phyloP scores from a whole-genome alignment of 1,140 invertebrate species.

The Eciton burchellii region DNA sequence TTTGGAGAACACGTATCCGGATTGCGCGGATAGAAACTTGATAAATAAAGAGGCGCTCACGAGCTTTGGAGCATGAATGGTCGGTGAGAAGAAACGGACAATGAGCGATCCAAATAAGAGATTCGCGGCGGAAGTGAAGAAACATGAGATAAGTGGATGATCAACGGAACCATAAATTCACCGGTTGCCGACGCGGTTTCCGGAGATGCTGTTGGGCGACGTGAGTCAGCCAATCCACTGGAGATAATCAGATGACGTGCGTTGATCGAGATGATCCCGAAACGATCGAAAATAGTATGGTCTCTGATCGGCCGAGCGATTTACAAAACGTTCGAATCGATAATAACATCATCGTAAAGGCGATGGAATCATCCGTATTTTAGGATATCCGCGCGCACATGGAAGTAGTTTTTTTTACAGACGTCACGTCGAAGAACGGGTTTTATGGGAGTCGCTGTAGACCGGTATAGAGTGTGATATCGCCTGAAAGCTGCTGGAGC shows the following conservation, averaged over 20 bases:
- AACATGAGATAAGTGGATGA: neutral
- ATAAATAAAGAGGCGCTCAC: neutral
- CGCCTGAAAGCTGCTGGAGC: neutral
- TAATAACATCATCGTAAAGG: neutral
- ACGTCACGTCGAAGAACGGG: conserved; percentile 7
- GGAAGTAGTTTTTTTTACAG: conserved; percentile 1
- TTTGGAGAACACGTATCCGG: neutral
- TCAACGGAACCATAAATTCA: neutral
- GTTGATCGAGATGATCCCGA: neutral
- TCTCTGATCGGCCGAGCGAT: neutral
- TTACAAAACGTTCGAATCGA: conserved; percentile 17
- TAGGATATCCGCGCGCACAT: neutral
- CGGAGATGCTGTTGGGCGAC: neutral
- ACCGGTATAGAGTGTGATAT: neutral
- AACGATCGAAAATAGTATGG: conserved; percentile 37
- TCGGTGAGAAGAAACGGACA: too few relatives aligned
- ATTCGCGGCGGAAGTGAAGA: neutral
- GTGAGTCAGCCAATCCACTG: neutral
- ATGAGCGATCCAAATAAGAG: neutral
- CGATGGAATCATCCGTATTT: neutral
- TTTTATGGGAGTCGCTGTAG: neutral
- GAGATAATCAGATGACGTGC: conserved; percentile 8
- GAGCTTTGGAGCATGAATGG: too few relatives aligned
- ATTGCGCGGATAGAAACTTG: neutral
- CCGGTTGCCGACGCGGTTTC: neutral